Base-by-base conservation (phyloP, 2,888 invertebrate species). In the Hemicrepidius hirtus region DNA sequence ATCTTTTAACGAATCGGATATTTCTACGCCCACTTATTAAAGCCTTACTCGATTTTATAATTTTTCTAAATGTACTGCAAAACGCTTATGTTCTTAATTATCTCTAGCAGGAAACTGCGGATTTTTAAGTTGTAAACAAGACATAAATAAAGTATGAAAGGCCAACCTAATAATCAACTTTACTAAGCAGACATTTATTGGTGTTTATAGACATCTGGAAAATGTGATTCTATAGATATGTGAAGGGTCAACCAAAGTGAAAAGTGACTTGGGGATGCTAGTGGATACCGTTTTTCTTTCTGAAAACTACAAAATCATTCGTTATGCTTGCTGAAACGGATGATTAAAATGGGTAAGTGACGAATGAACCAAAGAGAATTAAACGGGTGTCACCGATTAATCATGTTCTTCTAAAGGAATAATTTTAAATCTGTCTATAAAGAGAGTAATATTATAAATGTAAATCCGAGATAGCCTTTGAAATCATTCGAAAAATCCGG, bases 1-100 rank as follows among this genome's bases (percentile, higher is more conserved):
- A 53, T 53, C 53, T 46, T 32, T 6, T 18, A n/a, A 16, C 13
- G 12, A 53, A 53, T 53, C 53, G 5, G 28, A 24, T 28, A 53
- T 21, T 32, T 53, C n/a, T 32, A 53, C 53, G 53, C 53, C 53
- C 28, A 53, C 53, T 12, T 53, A 28, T 53, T 53, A 53, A 24
- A 53, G 32, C 28, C 9, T 53, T 28, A 53, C 53, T 53, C n/a
- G 6, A 13, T 21, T 5, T 41, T 24, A 24, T 1, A 12, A 50
- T 53, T 53, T 28, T 28, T 32, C n/a, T 21, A 21, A 21, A 20
- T 6, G 32, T 12, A 9, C 5, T 18, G 18, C 1, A 46, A 18
- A 18, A 16, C 10, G 1, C 46, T 18, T 32, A 28, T 32, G 3
- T 13, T 16, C 13, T 53, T 53, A 53, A 32, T 28, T 32, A 12